Evolutionary conservation across 2,113 vertebrate genomes (phyloP).

Genomic region (Ochotona curzoniae): DNA sequence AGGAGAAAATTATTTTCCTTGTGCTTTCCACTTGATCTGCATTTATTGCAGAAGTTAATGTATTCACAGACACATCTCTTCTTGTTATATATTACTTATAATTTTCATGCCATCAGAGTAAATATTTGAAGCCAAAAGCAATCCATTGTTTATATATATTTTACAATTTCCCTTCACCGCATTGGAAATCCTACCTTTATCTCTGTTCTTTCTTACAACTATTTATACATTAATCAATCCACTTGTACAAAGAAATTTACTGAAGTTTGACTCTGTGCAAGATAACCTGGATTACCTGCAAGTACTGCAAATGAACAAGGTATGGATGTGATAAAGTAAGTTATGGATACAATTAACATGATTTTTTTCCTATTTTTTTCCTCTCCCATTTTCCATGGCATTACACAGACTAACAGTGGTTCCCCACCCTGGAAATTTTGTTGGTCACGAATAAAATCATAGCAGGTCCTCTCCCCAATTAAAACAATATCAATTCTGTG

Average conservation of each 20-base stretch:
- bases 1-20: conserved; percentile 69
- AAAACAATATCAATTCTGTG: not conserved
- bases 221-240: not conserved
- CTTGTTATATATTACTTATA: conserved; percentile 31
- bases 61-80: conserved; percentile 72
- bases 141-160: conserved; percentile 13
- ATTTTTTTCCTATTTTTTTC: not conserved
- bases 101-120: conserved; percentile 61
- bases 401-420: not conserved
- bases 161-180: conserved; percentile 47
- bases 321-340: conserved; percentile 12
- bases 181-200: not conserved
- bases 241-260: conserved; percentile 40
- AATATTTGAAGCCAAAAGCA: conserved; percentile 57
- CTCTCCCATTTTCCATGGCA: not conserved
- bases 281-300: conserved; percentile 25
- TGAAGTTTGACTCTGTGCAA: not conserved
- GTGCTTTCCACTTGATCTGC: conserved; percentile 69
- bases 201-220: conserved; percentile 10
- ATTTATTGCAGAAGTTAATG: conserved; percentile 69
- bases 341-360: conserved; percentile 16
- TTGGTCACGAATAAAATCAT: not conserved
- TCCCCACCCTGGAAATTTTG: conserved; percentile 7
- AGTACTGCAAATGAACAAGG: conserved; percentile 19
- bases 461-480: not conserved